phyloP scores from a whole-genome alignment of 2,113 vertebrate species.

The Rhinichthys klamathensis region DNA sequence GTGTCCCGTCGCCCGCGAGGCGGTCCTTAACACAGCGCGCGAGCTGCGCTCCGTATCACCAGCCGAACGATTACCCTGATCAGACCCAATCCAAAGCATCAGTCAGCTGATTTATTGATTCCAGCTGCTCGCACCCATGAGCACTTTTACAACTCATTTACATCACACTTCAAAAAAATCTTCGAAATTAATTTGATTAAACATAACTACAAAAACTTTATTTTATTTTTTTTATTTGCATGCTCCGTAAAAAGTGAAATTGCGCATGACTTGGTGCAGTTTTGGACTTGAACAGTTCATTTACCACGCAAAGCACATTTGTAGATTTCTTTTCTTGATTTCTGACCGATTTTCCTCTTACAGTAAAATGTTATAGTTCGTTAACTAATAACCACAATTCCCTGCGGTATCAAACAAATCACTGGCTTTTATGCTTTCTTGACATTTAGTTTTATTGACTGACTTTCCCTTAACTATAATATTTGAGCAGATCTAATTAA shows the following conservation, averaged over 20 bases:
- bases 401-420: background rate
- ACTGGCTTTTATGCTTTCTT: background rate
- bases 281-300: too few species aligned
- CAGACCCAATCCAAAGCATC: background rate
- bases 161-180: background rate
- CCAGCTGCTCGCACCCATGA: background rate
- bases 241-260: background rate
- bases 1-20: slow-evolving; percentile 33
- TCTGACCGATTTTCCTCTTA: too few species aligned
- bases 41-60: background rate
- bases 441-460: background rate
- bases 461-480: background rate
- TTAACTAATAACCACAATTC: background rate
- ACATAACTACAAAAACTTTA: background rate
- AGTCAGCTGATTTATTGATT: background rate
- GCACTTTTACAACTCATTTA: slow-evolving; percentile 27
- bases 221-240: background rate
- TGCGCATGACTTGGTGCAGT: too few species aligned
- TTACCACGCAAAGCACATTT: too few species aligned
- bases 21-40: background rate
- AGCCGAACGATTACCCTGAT: background rate
- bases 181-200: background rate
- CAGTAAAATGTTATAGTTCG: background rate
- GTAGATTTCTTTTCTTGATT: too few species aligned
- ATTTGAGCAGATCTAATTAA: background rate